Evolutionary conservation across 1,140 invertebrate species (phyloP).

Genomic region (Calephelis nemesis): DNA sequence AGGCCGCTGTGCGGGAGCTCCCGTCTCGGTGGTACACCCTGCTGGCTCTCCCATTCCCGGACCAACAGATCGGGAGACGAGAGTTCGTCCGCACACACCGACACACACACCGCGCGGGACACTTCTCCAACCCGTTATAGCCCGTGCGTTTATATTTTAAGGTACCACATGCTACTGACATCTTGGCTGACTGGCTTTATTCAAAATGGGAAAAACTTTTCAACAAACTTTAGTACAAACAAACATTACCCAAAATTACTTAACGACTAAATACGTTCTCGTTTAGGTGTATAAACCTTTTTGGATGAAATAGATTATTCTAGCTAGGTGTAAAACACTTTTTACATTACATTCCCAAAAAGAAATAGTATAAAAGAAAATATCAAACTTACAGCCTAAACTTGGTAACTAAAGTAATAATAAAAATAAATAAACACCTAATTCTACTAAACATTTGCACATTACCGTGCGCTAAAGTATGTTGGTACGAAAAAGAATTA

Average conservation of each 20-base stretch:
- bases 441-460: too few species aligned
- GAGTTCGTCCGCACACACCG: constrained; percentile 88
- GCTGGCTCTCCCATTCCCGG: constrained; percentile 93
- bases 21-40: constrained; percentile 93
- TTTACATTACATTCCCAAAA: too few species aligned
- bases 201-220: neutral
- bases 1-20: constrained; percentile 74
- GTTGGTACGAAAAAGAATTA: too few species aligned
- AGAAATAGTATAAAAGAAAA: too few species aligned
- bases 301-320: too few species aligned
- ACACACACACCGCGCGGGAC: constrained; percentile 87
- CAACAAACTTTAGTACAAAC: neutral
- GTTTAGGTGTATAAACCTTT: too few species aligned
- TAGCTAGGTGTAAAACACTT: too few species aligned
- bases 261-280: too few species aligned
- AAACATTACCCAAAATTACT: neutral
- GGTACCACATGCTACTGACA: constrained; percentile 55
- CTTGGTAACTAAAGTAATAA: too few species aligned
- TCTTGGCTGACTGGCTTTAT: constrained; percentile 46
- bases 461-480: too few species aligned
- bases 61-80: constrained; percentile 91
- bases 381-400: too few species aligned
- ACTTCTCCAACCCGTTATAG: constrained; percentile 86
- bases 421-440: too few species aligned
- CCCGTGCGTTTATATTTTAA: constrained; percentile 69